Percentiles rank a stretch among this genome's conserved stretches.
These are phyloP conservation scores for Periophthalmodon schlosseri DNA, from an alignment of 2,113 vertebrate genomes.

Conservation along the genomic window DNA sequence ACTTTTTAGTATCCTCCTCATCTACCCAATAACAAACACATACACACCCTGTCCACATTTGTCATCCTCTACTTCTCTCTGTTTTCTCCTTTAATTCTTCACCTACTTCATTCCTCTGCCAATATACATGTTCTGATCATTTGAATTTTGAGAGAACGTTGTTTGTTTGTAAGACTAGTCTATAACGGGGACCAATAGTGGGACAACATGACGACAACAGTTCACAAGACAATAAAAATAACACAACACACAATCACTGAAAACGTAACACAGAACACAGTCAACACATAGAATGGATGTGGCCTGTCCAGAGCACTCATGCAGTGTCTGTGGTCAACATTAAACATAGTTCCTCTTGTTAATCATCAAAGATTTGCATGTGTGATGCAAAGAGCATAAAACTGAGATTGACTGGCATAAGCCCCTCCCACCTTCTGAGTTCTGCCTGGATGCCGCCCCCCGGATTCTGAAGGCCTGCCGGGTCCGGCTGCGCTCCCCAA, in stretches of 20 bases:
- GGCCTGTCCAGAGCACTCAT: neutral
- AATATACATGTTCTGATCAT: neutral
- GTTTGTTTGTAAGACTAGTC: neutral
- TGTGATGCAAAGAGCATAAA: neutral
- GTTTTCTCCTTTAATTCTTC: neutral
- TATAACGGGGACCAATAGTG: neutral
- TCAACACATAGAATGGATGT: neutral
- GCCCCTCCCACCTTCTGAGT: slow-evolving; percentile 87
- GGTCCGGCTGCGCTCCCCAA: slow-evolving; percentile 87
- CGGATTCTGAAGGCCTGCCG: slow-evolving; percentile 92
- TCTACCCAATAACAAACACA: neutral
- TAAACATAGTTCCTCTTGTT: neutral
- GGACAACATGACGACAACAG: neutral
- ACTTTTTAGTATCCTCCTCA: neutral
- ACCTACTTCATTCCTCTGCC: neutral
- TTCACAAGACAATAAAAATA: slow-evolving; percentile 2
- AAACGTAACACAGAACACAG: neutral
- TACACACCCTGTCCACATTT: neutral
- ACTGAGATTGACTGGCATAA: neutral
- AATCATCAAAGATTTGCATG: neutral
- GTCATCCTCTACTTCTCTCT: slow-evolving; percentile 6
- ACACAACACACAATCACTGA: neutral
- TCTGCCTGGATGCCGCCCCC: slow-evolving; percentile 89
- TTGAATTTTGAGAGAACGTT: neutral
- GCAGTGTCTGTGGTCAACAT: neutral